These are phyloP conservation scores for Todiramphus saurophagus DNA, from an alignment of 2,113 vertebrate genomes.

Conservation along the genomic window DNA sequence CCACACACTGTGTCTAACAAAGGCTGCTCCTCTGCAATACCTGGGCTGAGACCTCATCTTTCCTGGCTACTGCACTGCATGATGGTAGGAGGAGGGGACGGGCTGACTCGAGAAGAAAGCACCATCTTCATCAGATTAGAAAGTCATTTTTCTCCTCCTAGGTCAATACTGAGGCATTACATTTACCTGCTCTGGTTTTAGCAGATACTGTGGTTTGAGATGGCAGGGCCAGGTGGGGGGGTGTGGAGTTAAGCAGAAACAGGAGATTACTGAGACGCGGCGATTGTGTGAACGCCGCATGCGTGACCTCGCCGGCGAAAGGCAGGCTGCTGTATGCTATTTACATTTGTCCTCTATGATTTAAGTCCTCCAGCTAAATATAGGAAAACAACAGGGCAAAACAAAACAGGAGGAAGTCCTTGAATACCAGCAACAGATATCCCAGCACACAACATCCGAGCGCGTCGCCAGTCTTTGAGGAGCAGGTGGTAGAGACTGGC, in stretches of 20 bases:
- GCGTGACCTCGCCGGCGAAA: rapidly evolving
- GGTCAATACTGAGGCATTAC: neutral
- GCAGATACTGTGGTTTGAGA: neutral
- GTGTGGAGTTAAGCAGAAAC: neutral
- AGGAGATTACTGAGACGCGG: neutral
- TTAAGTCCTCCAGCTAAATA: neutral
- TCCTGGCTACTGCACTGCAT: neutral
- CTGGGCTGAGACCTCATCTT: neutral
- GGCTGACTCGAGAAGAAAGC: neutral
- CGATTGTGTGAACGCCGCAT: rapidly evolving
- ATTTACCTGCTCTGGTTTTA: neutral
- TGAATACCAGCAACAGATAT: neutral
- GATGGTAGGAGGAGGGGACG: neutral
- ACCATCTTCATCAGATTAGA: neutral
- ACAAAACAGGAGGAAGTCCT: neutral
- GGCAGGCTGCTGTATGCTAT: neutral
- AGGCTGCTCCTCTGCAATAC: neutral
- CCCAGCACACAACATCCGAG: neutral
- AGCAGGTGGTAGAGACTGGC: neutral
- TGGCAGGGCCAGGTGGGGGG: neutral
- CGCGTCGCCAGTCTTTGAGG: neutral
- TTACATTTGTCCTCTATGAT: neutral
- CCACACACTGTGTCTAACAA: neutral
- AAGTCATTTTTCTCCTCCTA: conserved; percentile 5
- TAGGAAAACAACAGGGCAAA: neutral